phyloP scores from a whole-genome alignment of 1,140 invertebrate genomes.

The Colletes latitarsis region DNA sequence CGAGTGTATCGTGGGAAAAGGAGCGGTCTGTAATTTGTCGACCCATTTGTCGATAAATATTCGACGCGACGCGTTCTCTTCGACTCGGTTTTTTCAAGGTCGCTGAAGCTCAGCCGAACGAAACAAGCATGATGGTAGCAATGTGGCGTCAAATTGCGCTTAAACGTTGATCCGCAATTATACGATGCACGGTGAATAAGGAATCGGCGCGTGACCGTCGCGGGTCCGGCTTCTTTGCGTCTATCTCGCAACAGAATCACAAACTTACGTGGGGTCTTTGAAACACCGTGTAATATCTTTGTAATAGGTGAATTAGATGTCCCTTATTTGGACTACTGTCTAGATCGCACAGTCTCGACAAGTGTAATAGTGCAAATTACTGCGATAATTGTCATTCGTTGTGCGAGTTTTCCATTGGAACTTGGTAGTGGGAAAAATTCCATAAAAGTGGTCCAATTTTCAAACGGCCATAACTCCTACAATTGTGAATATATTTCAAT shows the following conservation, averaged over 20 bases:
- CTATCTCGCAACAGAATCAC: conserved; percentile 22
- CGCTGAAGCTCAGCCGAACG: neutral
- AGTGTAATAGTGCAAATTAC: no score
- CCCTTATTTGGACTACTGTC: no score
- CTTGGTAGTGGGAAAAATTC: no score
- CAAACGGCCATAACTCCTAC: no score
- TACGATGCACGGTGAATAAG: conserved; percentile 39
- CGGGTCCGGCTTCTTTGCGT: neutral
- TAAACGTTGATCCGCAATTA: conserved; percentile 32
- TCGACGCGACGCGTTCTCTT: neutral
- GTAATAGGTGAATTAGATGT: no score
- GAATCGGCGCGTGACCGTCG: conserved; percentile 36
- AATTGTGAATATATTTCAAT: no score
- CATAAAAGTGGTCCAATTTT: no score
- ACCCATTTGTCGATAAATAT: conserved; percentile 24
- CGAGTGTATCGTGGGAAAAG: conserved; percentile 11
- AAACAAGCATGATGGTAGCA: neutral
- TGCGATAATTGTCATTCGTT: no score
- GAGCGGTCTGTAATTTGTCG: conserved; percentile 12
- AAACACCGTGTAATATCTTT: neutral
- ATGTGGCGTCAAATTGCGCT: conserved; percentile 27
- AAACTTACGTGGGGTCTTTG: neutral
- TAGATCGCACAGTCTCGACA: no score
- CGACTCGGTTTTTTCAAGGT: conserved; percentile 16
- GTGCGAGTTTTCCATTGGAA: no score